These are phyloP conservation scores for Sylvia atricapilla DNA, from an alignment of 2,113 vertebrate genomes.

Conservation along the genomic window DNA sequence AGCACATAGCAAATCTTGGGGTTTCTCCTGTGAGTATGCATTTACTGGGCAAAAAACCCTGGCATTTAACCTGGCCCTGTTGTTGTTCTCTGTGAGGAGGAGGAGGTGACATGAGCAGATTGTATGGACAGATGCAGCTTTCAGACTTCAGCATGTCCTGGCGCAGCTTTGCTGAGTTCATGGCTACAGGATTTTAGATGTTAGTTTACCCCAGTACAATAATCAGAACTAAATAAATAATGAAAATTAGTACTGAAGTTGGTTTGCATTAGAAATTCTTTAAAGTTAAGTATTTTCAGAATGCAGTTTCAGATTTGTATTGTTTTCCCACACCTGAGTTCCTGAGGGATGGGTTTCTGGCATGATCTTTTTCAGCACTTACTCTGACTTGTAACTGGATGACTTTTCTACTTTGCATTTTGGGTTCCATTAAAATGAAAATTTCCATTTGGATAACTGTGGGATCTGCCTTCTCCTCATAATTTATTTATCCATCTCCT, in stretches of 20 bases:
- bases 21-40: not conserved
- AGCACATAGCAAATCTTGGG: not conserved
- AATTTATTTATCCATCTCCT: not conserved
- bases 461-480: not conserved
- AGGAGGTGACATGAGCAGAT: not conserved
- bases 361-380: not conserved
- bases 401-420: not conserved
- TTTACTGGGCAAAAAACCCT: not conserved
- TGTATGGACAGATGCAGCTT: not conserved
- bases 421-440: not conserved
- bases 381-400: not conserved
- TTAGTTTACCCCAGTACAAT: not conserved
- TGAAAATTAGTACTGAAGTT: not conserved
- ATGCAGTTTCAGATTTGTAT: not conserved
- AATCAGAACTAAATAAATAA: not conserved
- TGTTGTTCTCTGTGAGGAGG: not conserved
- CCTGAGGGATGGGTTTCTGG: not conserved
- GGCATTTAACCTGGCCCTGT: not conserved
- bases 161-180: not conserved
- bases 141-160: not conserved
- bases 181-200: not conserved
- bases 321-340: not conserved
- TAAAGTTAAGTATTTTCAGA: not conserved
- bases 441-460: not conserved
- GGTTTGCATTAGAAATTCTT: not conserved